Evolutionary conservation across 2,888 invertebrate genomes (phyloP), one percentile per base, ranked within the genome.

Genomic region (Microplitis manilae): DNA sequence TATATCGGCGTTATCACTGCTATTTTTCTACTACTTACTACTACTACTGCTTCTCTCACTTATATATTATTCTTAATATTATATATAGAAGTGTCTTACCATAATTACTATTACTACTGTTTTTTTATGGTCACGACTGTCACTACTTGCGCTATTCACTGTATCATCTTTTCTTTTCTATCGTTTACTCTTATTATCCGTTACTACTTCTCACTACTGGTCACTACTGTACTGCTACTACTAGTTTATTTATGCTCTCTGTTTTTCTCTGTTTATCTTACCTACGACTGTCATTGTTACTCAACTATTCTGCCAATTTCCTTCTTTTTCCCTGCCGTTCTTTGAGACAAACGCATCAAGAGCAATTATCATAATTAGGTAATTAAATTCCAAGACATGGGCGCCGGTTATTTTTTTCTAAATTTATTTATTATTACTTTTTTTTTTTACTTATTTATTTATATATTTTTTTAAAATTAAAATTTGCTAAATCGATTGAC

Each of bases 111-210:
- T 38, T 67, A 59, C 50, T 64, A 62, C 38, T 75, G 62, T 62
- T 17, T 13, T 62, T 70, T 40, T 7, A 64, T 15, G 61, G 70
- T 70, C 59, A 75, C 65, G 59, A 68, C 59, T 74, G 60, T 74
- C 74, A 74, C 74, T 60, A 74, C 68, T 50, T 74, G 68, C 74
- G 74, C 74, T 74, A 74, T 40, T 73, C 62, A 38, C 61, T 68
- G n/a, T 65, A 65, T 65, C 65, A 65, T 65, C 17, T 15, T 17
- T 17, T 15, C n/a, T 62, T 65, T 65, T 30, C 30, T 65, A 65
- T 65, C 38, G 20, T 62, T 15, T 15, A 62, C 62, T 62, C 8
- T 62, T 62, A 60, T 6, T 38, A 6, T 69, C 59, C 20, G 17
- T 69, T 70, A 61, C 70, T 70, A 60, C 70, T 70, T 60, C 20